Conservation (phyloP, 92 coral and sea anemone genomes). For the Zoanthus sociatus region DNA sequence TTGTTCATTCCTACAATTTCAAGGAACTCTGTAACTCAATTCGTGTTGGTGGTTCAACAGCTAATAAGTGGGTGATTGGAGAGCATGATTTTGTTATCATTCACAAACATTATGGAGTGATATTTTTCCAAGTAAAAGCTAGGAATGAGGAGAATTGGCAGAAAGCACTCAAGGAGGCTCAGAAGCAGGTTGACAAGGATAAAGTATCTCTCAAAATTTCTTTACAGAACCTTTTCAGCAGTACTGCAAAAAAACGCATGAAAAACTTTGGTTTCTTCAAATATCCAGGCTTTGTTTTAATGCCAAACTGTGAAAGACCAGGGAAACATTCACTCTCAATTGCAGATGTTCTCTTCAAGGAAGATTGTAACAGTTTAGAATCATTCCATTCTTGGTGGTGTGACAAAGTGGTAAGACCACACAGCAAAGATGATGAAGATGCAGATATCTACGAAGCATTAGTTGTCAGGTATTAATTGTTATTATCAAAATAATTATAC, state of each 20-base stretch:
- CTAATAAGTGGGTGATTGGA: slow-evolving; percentile 48
- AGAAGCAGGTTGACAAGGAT: slow-evolving; percentile 56
- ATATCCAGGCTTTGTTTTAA: slow-evolving; percentile 66
- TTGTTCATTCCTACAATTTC: slow-evolving; percentile 26
- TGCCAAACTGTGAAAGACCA: slow-evolving; percentile 60
- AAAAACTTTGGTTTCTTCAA: not conserved
- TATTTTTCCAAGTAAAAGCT: slow-evolving; percentile 65
- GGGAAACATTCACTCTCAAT: not conserved
- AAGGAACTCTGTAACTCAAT: not conserved
- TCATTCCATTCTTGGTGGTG: slow-evolving; percentile 63
- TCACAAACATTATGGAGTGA: slow-evolving; percentile 50
- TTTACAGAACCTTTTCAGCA: not conserved
- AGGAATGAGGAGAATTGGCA: not conserved
- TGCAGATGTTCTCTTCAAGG: slow-evolving; percentile 39
- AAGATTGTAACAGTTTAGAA: slow-evolving; percentile 44
- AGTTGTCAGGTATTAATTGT: slow-evolving; percentile 15
- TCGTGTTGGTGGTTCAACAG: not conserved
- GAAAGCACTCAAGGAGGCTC: slow-evolving; percentile 2
- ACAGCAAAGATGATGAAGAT: not conserved
- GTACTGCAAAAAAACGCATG: not conserved
- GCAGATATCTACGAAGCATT: slow-evolving; percentile 14
- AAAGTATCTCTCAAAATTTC: not conserved
- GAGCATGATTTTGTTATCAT: slow-evolving; percentile 69
- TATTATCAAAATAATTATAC: too few relatives aligned
- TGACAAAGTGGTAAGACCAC: not conserved